Percentiles rank a stretch among this genome's conserved stretches.
These are phyloP conservation scores for Epinotia bilunana DNA, from an alignment of 2,888 invertebrate genomes.

Conservation along the genomic window DNA sequence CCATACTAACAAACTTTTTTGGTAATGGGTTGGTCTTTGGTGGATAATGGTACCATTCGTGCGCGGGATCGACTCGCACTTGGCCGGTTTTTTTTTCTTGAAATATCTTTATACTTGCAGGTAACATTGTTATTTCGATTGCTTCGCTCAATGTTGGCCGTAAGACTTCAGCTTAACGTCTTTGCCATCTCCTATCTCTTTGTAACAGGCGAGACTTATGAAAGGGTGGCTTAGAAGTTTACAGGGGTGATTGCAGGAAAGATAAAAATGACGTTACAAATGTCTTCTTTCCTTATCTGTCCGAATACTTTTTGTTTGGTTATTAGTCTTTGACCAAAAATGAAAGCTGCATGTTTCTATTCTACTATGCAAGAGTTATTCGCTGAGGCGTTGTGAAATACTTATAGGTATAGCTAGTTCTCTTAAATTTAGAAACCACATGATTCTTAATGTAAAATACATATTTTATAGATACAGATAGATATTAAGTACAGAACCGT, in stretches of 20 bases:
- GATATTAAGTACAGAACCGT: neutral
- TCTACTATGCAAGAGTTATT: neutral
- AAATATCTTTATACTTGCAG: neutral
- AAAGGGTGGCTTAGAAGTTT: constrained; percentile 40
- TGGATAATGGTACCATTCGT: no score
- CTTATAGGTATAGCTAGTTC: neutral
- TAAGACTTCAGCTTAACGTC: constrained; percentile 35
- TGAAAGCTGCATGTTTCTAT: neutral
- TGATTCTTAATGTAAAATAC: neutral
- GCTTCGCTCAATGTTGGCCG: constrained; percentile 9
- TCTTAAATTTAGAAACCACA: neutral
- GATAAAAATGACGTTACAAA: constrained; percentile 40
- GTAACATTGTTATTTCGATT: constrained; percentile 21
- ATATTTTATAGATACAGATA: neutral
- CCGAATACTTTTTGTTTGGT: neutral
- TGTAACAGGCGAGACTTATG: constrained; percentile 36
- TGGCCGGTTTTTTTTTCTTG: neutral
- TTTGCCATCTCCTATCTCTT: constrained; percentile 37
- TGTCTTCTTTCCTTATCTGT: constrained; percentile 39
- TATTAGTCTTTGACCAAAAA: neutral
- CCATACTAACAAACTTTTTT: no score
- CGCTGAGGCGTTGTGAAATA: neutral
- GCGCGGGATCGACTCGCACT: no score
- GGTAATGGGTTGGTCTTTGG: no score
- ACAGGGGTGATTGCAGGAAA: constrained; percentile 35